A percentile compares a stretch with the other conserved stretches of the same genome.
Evolutionary conservation across 2,888 invertebrate genomes (phyloP).

Genomic region (Lasiommata megera): DNA sequence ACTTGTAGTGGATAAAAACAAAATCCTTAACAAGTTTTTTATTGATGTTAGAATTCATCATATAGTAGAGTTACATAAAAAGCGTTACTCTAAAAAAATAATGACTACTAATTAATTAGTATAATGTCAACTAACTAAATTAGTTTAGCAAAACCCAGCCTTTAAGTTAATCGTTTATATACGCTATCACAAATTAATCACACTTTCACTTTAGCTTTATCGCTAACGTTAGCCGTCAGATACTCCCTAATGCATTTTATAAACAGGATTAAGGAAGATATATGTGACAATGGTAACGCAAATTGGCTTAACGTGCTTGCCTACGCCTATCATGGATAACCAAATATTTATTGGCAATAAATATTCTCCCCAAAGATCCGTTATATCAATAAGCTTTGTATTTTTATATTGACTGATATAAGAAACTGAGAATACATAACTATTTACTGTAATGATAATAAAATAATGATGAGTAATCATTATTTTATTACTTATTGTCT

Average conservation of each 20-base stretch:
- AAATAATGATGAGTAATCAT: too few species aligned
- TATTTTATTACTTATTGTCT: too few species aligned
- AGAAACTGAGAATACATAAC: neutral
- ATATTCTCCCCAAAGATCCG: slow-evolving; percentile 3
- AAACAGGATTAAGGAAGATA: slow-evolving; percentile 15
- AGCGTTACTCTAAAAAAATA: too few species aligned
- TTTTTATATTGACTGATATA: neutral
- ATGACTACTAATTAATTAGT: too few species aligned
- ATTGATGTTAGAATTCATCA: too few species aligned
- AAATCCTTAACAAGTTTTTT: too few species aligned
- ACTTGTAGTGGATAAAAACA: too few species aligned
- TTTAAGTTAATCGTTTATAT: too few species aligned
- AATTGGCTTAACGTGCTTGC: slow-evolving; percentile 14
- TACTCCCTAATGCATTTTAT: slow-evolving; percentile 9
- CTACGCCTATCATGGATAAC: slow-evolving; percentile 13
- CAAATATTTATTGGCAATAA: slow-evolving; percentile 14
- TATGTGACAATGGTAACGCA: slow-evolving; percentile 13
- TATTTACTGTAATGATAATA: neutral
- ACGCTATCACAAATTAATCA: too few species aligned
- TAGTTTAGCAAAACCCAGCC: too few species aligned
- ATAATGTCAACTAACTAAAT: too few species aligned
- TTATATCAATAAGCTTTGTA: neutral
- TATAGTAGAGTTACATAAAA: too few species aligned
- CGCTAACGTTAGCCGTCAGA: neutral
- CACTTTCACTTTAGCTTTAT: neutral